Evolutionary conservation across 2,113 vertebrate genomes (phyloP).

Genomic region (Triplophysa rosa): DNA sequence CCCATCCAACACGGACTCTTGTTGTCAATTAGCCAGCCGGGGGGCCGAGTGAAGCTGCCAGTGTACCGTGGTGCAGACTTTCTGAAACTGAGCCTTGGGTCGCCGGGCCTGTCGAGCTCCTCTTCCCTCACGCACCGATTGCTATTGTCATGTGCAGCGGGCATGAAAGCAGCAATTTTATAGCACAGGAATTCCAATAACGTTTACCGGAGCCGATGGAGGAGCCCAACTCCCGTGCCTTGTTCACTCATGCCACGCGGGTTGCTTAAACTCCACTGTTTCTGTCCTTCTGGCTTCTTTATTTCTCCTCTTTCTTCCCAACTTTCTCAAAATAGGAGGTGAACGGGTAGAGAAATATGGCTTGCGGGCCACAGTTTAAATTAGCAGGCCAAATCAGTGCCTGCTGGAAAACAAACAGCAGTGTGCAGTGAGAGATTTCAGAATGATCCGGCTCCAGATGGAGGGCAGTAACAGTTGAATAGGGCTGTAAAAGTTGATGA

Average conservation of each 20-base stretch:
- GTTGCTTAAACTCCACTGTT: constrained; percentile 34
- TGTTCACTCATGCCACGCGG: background rate
- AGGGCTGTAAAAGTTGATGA: constrained; percentile 14
- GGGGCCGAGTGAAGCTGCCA: background rate
- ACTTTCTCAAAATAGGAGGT: background rate
- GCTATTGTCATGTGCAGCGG: constrained; percentile 81
- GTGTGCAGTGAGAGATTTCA: background rate
- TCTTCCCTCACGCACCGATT: constrained; percentile 71
- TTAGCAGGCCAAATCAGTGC: constrained; percentile 14
- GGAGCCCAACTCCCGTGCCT: constrained; percentile 54
- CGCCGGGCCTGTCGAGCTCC: constrained; percentile 15
- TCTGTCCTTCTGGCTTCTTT: background rate
- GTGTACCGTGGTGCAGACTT: background rate
- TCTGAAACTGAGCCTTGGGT: constrained; percentile 19
- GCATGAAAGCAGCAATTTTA: constrained; percentile 89
- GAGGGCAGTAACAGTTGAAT: constrained; percentile 14
- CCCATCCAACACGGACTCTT: constrained; percentile 29
- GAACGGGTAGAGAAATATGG: background rate
- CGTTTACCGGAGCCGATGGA: constrained; percentile 77
- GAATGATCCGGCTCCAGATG: constrained; percentile 16
- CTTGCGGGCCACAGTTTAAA: background rate
- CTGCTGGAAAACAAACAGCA: constrained; percentile 6
- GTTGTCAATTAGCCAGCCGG: constrained; percentile 32
- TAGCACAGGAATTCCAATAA: constrained; percentile 85
- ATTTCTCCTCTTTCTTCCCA: background rate